Base-by-base conservation (phyloP, 2,888 invertebrate genomes). In the Gymnosoma rotundatum region DNA sequence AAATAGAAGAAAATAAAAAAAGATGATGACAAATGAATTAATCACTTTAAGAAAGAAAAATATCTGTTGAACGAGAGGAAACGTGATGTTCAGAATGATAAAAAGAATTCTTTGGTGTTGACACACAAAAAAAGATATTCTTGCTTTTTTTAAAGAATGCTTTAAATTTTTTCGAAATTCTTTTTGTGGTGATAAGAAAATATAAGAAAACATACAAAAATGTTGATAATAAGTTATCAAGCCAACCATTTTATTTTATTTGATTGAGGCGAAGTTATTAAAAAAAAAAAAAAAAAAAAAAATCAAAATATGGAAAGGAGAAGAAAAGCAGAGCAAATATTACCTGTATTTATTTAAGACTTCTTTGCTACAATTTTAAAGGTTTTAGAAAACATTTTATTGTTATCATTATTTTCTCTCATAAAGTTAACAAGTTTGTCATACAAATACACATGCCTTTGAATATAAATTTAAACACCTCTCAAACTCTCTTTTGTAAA, bases 21-120 rank as follows among this genome's bases (percentile, higher is more conserved):
- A 56, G 21, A 63, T 38, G 54, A 25, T 81, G 69, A 42, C 74
- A 69, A 58, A 75, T 64, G 58, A 64, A 70, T 81, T 81, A 69
- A 69, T 74, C 63, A 63, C 61, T 54, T 56, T 63, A 63, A 21
- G 9, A 14, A n/a, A 7, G 38, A 52, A 63, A 72, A 50, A 64
- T 64, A 10, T 45, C 60, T n/a, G 0, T 7, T 1, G 54, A 14
- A 54, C 25, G 18, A 32, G 6, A 25, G 6, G 7, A 58, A 60
- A 60, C 18, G 32, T 14, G 16, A 1, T 36, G 8, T 4, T 36
- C 18, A 21, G 21, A 14, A 9, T 6, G 9, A 38, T 21, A 14
- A 32, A 7, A 32, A 5, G 10, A 63, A 14, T 2, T 64, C 16
- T 56, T 56, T n/a, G 20, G n/a, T 18, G 16, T 3, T n/a, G 14